Evolutionary conservation across 2,888 invertebrate genomes (phyloP), one percentile per base, ranked within the genome.

Genomic region (Eulithis testata): DNA sequence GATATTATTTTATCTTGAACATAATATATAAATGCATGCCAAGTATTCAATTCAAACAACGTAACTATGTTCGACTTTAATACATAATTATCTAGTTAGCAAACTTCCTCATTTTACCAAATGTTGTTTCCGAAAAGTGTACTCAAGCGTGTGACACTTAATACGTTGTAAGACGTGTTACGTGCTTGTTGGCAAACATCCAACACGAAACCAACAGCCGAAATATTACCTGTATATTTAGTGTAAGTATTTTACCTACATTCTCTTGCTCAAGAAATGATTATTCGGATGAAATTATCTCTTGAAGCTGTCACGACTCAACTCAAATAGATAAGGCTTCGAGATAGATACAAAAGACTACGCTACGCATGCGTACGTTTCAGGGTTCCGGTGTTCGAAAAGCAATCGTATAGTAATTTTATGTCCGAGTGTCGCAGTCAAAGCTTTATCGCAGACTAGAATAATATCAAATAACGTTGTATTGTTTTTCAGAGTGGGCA

Each of bases 361-460:
- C 66, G 11, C 51, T 51, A 49, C 49, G 65, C 67, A 70, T 73
- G 72, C 76, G 71, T 71, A 75, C 71, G 82, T 86, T 88, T 88
- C 82, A 27, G 58, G 58, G 58, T 51, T 59, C 58, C 37, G 76
- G 78, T n/a, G 56, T 43, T 40, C 9, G 2, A 40, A 9, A 9
- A 11, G 9, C 5, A 40, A 40, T 40, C 40, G 2, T 31, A 6
- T 31, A 31, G 9, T 40, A 8, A 7, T 3, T 4, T 40, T 40
- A 1, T 40, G 40, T 40, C 8, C 8, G 0, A 3, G 9, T 40
- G 6, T 40, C 40, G 40, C 40, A 8, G 8, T 40, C 40, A 40
- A 40, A 40, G 40, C 3, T 40, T 9, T 40, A 40, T 40, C 40
- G 40, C 40, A 9, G 40, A 40, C 8, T 9, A 40, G 0, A 40